Conservation (phyloP, 2,113 vertebrate species). For the Ariopsis seemanni region DNA sequence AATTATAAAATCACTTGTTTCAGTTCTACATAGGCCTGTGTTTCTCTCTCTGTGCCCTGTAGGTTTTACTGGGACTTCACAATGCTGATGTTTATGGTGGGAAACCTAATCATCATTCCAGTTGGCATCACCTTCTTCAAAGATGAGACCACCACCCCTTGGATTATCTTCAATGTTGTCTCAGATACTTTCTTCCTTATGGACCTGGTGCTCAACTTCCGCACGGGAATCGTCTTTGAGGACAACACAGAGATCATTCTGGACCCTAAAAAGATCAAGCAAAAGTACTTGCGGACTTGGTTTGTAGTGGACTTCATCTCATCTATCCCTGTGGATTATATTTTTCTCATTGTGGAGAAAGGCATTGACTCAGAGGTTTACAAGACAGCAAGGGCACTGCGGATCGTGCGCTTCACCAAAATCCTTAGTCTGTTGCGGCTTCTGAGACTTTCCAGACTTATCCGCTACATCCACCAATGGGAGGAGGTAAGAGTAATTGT, state of each 20-base stretch:
- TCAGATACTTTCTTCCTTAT: constrained; percentile 98
- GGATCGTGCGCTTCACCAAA: constrained; percentile 96
- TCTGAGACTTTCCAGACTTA: constrained; percentile 88
- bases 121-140: constrained; percentile 99
- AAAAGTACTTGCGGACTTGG: constrained; percentile 95
- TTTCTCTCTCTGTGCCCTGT: not conserved
- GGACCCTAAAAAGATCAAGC: constrained; percentile 93
- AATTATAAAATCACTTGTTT: not conserved
- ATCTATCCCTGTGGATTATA: constrained; percentile 98
- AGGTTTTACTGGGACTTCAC: constrained; percentile 99
- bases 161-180: constrained; percentile 98
- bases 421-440: constrained; percentile 91
- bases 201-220: constrained; percentile 97
- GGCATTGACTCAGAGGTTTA: constrained; percentile 98
- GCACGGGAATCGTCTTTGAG: constrained; percentile 95
- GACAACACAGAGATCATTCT: constrained; percentile 99
- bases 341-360: constrained; percentile 98
- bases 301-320: constrained; percentile 98
- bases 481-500: constrained; percentile 78
- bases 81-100: constrained; percentile 98
- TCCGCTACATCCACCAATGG: constrained; percentile 97
- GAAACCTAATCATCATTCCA: constrained; percentile 97
- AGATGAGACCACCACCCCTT: constrained; percentile 93
- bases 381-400: constrained; percentile 91
- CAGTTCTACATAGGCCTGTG: not conserved